Percentiles rank a stretch among this genome's conserved stretches.
These are phyloP conservation scores for Mastacembelus armatus DNA, from an alignment of 2,797 vertebrate genomes.

Conservation along the genomic window DNA sequence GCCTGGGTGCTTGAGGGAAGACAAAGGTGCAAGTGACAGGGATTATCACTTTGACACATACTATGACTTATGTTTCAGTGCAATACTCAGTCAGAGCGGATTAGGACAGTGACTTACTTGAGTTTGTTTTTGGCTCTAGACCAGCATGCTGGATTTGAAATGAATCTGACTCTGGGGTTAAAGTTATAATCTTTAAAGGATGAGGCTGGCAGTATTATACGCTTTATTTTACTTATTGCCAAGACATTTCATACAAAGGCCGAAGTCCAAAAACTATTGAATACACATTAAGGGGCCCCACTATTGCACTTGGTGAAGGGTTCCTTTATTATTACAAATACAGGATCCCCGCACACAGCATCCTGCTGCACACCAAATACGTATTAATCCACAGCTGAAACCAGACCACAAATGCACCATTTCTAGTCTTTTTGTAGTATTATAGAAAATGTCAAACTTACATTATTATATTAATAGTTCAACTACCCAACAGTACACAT, in stretches of 20 bases:
- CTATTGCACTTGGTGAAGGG: neutral
- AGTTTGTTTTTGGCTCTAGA: conserved; percentile 6
- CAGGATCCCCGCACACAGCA: no score
- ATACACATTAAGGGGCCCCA: neutral
- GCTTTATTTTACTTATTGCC: neutral
- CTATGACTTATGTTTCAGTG: neutral
- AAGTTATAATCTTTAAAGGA: conserved; percentile 6
- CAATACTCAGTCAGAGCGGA: neutral
- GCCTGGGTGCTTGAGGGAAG: conserved; percentile 17
- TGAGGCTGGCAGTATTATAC: neutral
- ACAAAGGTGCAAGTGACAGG: neutral
- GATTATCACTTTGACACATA: conserved; percentile 20
- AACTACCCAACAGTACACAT: no score
- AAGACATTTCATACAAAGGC: neutral
- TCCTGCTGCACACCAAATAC: no score
- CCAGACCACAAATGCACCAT: no score
- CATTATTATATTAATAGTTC: no score
- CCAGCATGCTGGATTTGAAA: conserved; percentile 4
- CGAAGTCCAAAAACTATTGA: neutral
- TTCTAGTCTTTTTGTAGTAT: no score
- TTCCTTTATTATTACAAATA: neutral
- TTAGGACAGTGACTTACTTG: neutral
- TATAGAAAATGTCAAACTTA: no score
- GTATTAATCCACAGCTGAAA: no score
- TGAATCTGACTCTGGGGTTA: conserved; percentile 10